A percentile compares a stretch with the other conserved stretches of the same genome.
phyloP scores from a whole-genome alignment of 2,888 invertebrate genomes.

The Mythimna loreyi region DNA sequence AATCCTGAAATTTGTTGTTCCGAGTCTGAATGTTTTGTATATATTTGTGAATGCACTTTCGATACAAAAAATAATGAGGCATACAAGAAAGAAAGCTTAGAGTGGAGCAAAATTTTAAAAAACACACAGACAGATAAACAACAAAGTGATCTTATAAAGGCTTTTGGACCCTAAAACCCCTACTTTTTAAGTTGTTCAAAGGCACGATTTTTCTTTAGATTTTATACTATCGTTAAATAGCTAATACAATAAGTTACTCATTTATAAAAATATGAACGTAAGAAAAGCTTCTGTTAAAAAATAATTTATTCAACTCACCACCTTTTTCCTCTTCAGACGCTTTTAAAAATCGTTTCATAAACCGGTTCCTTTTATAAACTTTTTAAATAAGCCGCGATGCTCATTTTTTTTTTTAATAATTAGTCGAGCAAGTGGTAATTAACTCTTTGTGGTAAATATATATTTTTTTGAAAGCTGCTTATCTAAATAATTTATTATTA shows the following conservation, averaged over 20 bases:
- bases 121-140: too few relatives aligned
- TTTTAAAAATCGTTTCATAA: constrained; percentile 7
- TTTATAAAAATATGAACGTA: not conserved
- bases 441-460: constrained; percentile 32
- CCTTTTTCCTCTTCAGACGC: not conserved
- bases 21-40: too few relatives aligned
- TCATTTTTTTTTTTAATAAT: constrained; percentile 45
- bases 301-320: not conserved
- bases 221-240: not conserved
- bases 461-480: constrained; percentile 14
- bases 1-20: too few relatives aligned
- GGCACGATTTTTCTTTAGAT: not conserved
- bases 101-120: too few relatives aligned
- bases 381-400: constrained; percentile 36
- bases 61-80: too few relatives aligned
- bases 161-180: too few relatives aligned
- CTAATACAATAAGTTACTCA: too few relatives aligned
- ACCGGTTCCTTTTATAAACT: constrained; percentile 10
- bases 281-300: not conserved
- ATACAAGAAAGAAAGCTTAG: too few relatives aligned
- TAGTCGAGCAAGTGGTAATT: constrained; percentile 27
- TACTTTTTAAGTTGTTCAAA: too few relatives aligned
- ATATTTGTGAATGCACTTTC: too few relatives aligned
- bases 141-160: too few relatives aligned
- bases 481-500: constrained; percentile 22